These are phyloP conservation scores for Microtus richardsoni DNA, from an alignment of 2,113 vertebrate genomes.

Conservation along the genomic window DNA sequence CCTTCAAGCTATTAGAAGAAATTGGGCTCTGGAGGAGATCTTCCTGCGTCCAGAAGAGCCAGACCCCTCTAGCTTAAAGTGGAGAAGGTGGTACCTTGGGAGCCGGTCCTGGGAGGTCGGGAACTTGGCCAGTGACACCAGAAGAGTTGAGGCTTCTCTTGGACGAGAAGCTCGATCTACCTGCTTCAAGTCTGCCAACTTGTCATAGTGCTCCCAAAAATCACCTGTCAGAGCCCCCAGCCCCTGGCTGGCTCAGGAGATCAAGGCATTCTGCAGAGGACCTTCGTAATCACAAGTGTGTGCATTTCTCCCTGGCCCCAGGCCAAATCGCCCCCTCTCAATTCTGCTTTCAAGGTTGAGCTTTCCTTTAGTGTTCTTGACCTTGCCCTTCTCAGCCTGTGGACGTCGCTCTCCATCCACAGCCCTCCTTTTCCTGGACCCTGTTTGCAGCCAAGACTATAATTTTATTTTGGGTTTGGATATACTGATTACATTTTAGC, in stretches of 20 bases:
- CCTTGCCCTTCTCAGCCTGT: constrained; percentile 65
- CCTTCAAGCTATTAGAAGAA: not conserved
- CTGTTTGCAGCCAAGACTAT: not conserved
- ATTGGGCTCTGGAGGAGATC: not conserved
- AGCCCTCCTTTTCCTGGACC: constrained; percentile 18
- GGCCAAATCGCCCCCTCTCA: not conserved
- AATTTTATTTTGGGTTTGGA: constrained; percentile 62
- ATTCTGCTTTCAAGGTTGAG: constrained; percentile 57
- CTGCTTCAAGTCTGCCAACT: not conserved
- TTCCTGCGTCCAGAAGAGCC: not conserved
- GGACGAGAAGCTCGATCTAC: not conserved
- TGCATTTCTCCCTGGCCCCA: constrained; percentile 33
- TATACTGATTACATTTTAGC: constrained; percentile 78
- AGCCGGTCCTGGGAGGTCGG: not conserved
- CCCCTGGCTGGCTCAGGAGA: not conserved
- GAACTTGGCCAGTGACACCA: not conserved
- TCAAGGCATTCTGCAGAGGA: not conserved
- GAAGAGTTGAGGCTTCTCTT: accelerated
- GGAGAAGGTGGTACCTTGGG: not conserved
- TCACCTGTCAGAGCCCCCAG: accelerated
- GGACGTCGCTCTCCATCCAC: constrained; percentile 81
- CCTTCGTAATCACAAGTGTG: not conserved
- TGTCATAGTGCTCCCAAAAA: not conserved
- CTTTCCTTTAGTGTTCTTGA: not conserved
- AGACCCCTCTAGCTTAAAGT: not conserved